These are phyloP conservation scores for Hetaerina titia DNA, from an alignment of 2,888 invertebrate species.

Conservation along the genomic window DNA sequence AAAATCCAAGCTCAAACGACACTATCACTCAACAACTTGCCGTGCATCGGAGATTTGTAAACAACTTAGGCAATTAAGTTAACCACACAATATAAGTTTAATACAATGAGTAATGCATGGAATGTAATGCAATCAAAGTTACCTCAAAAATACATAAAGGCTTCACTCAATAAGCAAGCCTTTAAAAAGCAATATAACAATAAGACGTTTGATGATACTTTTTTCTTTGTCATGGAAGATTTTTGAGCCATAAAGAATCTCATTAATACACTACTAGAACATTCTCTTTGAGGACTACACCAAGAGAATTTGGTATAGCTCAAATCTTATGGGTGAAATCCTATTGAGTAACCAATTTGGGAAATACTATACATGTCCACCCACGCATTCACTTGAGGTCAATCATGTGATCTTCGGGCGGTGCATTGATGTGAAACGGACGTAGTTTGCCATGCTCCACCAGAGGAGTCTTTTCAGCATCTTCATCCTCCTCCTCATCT, in stretches of 20 bases:
- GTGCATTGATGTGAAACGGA: constrained; percentile 72
- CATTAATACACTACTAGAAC: constrained; percentile 13
- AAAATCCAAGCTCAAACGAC: constrained; percentile 49
- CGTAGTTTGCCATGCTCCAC: constrained; percentile 73
- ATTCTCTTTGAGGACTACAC: constrained; percentile 42
- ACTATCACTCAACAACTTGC: constrained; percentile 46
- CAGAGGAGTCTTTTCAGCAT: constrained; percentile 73
- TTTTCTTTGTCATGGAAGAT: constrained; percentile 55
- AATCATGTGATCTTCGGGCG: constrained; percentile 70
- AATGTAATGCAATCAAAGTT: constrained; percentile 49
- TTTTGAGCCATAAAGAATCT: constrained; percentile 43
- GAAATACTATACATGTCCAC: constrained; percentile 11
- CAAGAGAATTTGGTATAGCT: constrained; percentile 60
- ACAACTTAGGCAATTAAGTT: not conserved
- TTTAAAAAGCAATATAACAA: not conserved
- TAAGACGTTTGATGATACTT: not conserved
- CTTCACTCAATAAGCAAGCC: not conserved
- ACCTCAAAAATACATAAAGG: not conserved
- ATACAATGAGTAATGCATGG: constrained; percentile 41
- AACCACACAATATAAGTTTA: constrained; percentile 11
- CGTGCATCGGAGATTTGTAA: constrained; percentile 48
- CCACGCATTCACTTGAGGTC: constrained; percentile 72
- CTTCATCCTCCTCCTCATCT: constrained; percentile 69
- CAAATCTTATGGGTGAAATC: constrained; percentile 43
- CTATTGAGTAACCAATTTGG: constrained; percentile 30